Evolutionary conservation across 2,797 vertebrate genomes (phyloP).

Genomic region (Chloroceryle inda): DNA sequence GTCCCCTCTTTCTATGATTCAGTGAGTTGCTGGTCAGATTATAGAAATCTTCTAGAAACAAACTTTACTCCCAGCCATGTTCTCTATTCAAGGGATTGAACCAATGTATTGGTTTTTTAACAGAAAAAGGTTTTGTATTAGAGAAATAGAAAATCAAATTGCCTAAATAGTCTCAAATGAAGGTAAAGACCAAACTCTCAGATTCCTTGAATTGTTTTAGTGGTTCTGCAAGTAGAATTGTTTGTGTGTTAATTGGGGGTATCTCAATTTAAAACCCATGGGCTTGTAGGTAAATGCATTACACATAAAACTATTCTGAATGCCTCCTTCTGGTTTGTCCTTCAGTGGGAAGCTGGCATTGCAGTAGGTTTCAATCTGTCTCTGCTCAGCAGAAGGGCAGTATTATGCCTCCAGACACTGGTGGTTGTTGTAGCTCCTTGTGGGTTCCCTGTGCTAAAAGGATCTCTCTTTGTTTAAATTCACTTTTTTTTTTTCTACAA

Average conservation of each 20-base stretch:
- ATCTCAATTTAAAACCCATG: background rate
- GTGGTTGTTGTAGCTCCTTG: background rate
- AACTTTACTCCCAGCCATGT: background rate
- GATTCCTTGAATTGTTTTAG: background rate
- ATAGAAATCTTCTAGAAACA: background rate
- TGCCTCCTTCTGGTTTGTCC: background rate
- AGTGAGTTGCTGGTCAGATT: background rate
- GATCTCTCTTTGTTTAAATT: background rate
- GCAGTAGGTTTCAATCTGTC: background rate
- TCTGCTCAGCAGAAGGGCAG: background rate
- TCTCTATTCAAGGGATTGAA: background rate
- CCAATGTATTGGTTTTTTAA: background rate
- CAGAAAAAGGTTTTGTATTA: background rate
- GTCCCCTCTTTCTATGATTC: background rate
- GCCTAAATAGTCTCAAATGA: background rate
- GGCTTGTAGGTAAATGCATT: background rate
- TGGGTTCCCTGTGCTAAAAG: background rate
- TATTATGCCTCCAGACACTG: background rate
- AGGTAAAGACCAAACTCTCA: background rate
- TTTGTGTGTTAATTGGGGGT: background rate
- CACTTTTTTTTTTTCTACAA: background rate
- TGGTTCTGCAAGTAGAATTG: background rate
- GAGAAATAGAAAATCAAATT: background rate
- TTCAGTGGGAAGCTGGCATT: background rate
- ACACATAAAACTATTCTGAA: background rate